phyloP scores from a whole-genome alignment of 2,797 vertebrate genomes.

The Amblyopsis hoosieri region DNA sequence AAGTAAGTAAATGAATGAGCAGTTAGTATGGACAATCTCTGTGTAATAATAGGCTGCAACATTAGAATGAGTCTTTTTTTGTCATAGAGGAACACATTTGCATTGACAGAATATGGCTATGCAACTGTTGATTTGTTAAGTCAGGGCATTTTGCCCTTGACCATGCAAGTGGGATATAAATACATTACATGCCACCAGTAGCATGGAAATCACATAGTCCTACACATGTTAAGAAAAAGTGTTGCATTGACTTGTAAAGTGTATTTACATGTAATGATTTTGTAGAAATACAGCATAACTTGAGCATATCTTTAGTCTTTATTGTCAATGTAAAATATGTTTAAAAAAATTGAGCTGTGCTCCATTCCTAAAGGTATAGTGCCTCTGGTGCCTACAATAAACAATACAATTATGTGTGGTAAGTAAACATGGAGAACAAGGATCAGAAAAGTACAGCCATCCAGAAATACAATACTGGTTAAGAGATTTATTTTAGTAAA shows the following conservation, averaged over 20 bases:
- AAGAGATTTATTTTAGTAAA: conserved; percentile 47
- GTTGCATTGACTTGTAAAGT: no score
- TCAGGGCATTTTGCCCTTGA: background rate
- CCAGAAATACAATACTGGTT: conserved; percentile 47
- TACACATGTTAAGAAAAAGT: no score
- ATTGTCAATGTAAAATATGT: no score
- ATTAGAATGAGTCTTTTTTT: conserved; percentile 31
- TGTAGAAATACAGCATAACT: no score
- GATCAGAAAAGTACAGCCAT: conserved; percentile 27
- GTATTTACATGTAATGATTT: no score
- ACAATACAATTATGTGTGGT: background rate
- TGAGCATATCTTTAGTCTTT: no score
- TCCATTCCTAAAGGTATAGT: background rate
- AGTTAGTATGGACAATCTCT: conserved; percentile 24
- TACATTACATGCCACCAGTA: background rate
- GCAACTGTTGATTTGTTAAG: conserved; percentile 1
- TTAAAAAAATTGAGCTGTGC: no score
- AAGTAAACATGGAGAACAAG: conserved; percentile 10
- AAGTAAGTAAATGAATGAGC: conserved; percentile 20
- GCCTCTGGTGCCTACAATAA: background rate
- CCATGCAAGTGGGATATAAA: background rate
- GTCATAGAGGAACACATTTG: conserved; percentile 13
- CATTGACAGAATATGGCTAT: conserved; percentile 14
- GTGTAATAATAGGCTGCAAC: conserved; percentile 28
- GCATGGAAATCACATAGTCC: background rate